phyloP scores from a whole-genome alignment of 2,797 vertebrate species.

The Peromyscus melanophrys region DNA sequence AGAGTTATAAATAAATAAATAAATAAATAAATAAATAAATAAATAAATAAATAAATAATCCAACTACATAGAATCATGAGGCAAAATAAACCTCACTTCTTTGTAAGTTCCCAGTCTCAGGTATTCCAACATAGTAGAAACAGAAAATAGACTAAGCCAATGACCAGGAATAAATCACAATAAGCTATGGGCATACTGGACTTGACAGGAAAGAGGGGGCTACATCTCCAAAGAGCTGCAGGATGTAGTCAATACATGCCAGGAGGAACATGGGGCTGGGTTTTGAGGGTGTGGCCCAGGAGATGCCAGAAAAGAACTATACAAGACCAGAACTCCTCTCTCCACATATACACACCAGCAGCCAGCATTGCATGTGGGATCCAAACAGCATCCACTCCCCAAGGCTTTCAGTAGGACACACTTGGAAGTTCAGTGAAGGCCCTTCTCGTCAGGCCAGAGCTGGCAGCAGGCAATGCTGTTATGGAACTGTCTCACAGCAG shows the following conservation, averaged over 20 bases:
- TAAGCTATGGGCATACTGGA: not conserved
- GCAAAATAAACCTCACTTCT: not conserved
- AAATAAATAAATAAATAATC: no score
- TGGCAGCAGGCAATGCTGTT: not conserved
- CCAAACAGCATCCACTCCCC: not conserved
- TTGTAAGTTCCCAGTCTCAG: not conserved
- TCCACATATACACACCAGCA: not conserved
- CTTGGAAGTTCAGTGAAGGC: not conserved
- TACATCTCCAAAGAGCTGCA: not conserved
- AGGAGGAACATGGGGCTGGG: not conserved
- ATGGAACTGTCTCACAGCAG: not conserved
- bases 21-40: no score
- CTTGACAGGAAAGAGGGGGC: not conserved
- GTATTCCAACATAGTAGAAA: constrained; percentile 5
- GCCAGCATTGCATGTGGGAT: not conserved
- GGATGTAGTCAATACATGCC: not conserved
- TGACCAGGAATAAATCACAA: not conserved
- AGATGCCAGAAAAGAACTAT: not conserved
- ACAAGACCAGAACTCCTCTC: not conserved
- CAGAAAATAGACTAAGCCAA: not conserved
- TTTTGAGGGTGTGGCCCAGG: not conserved
- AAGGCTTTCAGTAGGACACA: no score
- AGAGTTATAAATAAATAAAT: not conserved
- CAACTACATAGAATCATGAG: not conserved
- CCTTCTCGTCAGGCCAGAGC: not conserved